Evolutionary conservation across 2,797 vertebrate genomes (phyloP), one percentile per base, ranked within the genome.

Genomic region (Tenualosa ilisha): DNA sequence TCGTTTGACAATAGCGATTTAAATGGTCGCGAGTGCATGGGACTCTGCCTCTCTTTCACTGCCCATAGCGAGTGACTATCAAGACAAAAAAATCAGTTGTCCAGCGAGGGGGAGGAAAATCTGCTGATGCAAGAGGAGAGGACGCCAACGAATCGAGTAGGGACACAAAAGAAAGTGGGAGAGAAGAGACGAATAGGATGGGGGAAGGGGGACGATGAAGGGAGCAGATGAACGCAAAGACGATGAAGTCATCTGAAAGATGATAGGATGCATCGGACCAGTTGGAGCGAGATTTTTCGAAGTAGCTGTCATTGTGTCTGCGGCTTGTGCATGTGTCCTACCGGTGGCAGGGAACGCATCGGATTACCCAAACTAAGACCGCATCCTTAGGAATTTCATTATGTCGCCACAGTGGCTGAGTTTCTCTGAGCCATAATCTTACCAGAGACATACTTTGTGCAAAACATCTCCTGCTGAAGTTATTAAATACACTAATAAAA

Each of bases 291-390:
- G 40, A 46, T 79, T 79, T 79, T 79, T 79, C 6, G 17, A 75
- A 75, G 68, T 79, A 79, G 72, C 72, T 79, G 72, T 79, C 72
- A 79, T 79, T 79, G 72, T 79, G 72, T 79, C 72, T 79, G 72
- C 72, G 40, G 72, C 72, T 20, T 79, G 72, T n/a, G 40, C 37
- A 46, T 79, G 72, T 43, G 37, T 22, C 15, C 68, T 22, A 46
- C 17, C 17, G 72, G 40, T 79, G 72, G 40, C 72, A 7, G 15
- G 17, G 68, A 79, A 46, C 37, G 72, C 72, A 46, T 79, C 37
- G 15, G 17, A 8, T 79, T 43, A 79, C 17, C 17, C 72, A 79
- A 79, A 79, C 37, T 79, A 72, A 72, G 68, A 72, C 68, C 31
- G 68, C 68, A 79, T 79, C 40, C 26, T 20, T 43, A 79, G 72